Base-by-base conservation (phyloP, 1,140 invertebrate genomes). In the Lasaia peninsularis region DNA sequence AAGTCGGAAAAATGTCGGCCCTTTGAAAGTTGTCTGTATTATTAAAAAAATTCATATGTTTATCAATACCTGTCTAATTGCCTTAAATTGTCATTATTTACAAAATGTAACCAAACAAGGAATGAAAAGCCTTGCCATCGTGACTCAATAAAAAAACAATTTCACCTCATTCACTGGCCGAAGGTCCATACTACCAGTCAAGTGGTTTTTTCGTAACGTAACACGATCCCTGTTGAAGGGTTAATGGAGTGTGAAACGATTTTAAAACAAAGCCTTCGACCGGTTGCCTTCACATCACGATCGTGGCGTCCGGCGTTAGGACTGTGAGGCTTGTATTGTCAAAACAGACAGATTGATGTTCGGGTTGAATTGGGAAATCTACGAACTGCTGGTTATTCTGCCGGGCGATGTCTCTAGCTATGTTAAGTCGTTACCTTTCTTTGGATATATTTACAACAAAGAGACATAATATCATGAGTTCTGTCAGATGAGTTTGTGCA, bases 181-280 rank as follows among this genome's bases (percentile, higher is more conserved):
- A 40, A 40, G 37, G 37, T 18, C 56, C 12, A 24, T 33, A 18
- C 31, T 51, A 49, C 56, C 20, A 33, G 32, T n/a, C 12, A 44
- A 21, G 12, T 51, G 51, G 58, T 69, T 71, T 73, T 71, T 65
- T 53, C 57, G 24, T 24, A 24, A 60, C 67, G 75, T 65, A 73
- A 77, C 67, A 57, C 58, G 70, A 77, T 33, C 63, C 62, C 18
- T 50, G 53, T 40, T 60, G 35, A 34, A 10, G 61, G 55, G 60
- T 68, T 69, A 75, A 77, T 77, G 68, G 56, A 24, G 67, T 64
- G 72, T 69, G 57, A 75, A 73, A 64, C 18, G 56, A 48, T 56
- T 16, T 44, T 21, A 54, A 65, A 62, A 64, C 53, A 58, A 52
- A 54, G 48, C 37, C 37, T 40, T 40, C 37, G 16, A 40, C 37